Percentiles rank a stretch among this genome's conserved stretches.
These are phyloP conservation scores for Suillia variegata DNA, from an alignment of 2,888 invertebrate genomes.

Conservation along the genomic window DNA sequence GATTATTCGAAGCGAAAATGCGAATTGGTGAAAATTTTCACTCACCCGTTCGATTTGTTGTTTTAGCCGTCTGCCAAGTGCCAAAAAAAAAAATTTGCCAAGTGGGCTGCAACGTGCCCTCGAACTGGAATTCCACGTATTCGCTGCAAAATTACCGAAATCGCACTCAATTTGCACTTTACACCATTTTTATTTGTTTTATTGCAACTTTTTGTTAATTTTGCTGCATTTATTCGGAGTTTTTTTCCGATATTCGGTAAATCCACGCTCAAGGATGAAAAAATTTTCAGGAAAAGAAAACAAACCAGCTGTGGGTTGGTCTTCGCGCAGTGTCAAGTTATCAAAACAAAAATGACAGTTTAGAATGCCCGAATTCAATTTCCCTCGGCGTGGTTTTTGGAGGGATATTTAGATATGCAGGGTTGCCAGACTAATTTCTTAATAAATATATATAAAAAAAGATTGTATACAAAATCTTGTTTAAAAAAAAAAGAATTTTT, in stretches of 20 bases:
- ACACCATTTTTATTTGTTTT: conserved; percentile 35
- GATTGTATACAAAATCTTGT: too few relatives aligned
- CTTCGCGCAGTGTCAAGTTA: conserved; percentile 48
- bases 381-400: conserved; percentile 42
- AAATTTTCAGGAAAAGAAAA: conserved; percentile 45
- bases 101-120: conserved; percentile 31
- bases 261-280: conserved; percentile 50
- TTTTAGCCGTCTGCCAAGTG: conserved; percentile 48
- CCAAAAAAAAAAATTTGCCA: too few relatives aligned
- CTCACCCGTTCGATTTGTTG: conserved; percentile 43
- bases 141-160: conserved; percentile 33
- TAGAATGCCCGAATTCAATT: conserved; percentile 29
- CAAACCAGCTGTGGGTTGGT: conserved; percentile 43
- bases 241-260: conserved; percentile 40
- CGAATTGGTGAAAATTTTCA: conserved; percentile 16
- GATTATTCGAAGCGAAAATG: conserved; percentile 6
- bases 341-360: conserved; percentile 55
- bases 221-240: conserved; percentile 37
- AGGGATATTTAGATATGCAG: conserved; percentile 30
- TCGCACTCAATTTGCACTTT: conserved; percentile 33
- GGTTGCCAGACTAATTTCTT: not conserved
- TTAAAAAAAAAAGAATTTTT: too few relatives aligned
- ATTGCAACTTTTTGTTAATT: conserved; percentile 36
- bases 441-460: too few relatives aligned
- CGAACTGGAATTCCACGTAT: conserved; percentile 42